Evolutionary conservation across 2,113 vertebrate species (phyloP).

Genomic region (Podilymbus podiceps): DNA sequence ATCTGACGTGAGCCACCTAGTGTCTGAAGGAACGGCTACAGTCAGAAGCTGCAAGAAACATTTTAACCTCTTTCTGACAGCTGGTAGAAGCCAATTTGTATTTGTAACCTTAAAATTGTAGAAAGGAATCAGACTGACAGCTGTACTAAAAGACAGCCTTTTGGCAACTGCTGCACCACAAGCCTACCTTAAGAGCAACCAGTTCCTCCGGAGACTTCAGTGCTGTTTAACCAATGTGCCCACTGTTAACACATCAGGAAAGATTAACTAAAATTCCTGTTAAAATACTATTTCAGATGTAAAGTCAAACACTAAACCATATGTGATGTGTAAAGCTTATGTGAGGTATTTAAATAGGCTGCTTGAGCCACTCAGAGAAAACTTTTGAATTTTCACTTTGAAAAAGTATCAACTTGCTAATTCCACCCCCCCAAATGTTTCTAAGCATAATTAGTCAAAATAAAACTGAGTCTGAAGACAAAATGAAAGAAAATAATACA

Average conservation of each 20-base stretch:
- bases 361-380: not conserved
- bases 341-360: not conserved
- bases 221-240: rapidly evolving
- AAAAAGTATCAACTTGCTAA: not conserved
- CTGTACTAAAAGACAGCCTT: not conserved
- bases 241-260: not conserved
- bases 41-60: not conserved
- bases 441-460: not conserved
- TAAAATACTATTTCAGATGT: not conserved
- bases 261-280: not conserved
- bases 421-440: not conserved
- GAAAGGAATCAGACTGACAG: not conserved
- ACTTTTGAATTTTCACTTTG: not conserved
- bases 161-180: not conserved
- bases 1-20: conserved; percentile 62
- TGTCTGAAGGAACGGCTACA: not conserved
- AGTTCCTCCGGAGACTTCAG: not conserved
- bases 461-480: not conserved
- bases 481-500: not conserved
- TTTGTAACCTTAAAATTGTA: not conserved
- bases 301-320: not conserved
- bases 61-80: not conserved
- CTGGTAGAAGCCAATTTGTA: not conserved
- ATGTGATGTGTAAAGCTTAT: not conserved
- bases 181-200: not conserved